phyloP scores from a whole-genome alignment of 2,113 vertebrate species.

The Oenanthe oenanthe region DNA sequence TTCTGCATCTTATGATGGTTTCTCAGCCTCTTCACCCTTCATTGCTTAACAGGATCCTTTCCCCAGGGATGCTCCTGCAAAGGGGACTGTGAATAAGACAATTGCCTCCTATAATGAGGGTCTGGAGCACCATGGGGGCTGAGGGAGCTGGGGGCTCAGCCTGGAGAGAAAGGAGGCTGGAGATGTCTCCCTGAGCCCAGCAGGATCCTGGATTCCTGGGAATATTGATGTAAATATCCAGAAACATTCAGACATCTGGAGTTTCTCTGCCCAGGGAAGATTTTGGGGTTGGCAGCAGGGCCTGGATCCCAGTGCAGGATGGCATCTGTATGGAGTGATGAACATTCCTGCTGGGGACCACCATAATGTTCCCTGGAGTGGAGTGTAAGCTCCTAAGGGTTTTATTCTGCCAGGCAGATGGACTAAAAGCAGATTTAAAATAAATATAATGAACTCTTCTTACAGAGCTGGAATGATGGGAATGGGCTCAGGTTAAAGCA shows the following conservation, averaged over 20 bases:
- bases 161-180: neutral
- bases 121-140: neutral
- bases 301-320: neutral
- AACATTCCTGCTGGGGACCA: neutral
- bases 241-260: neutral
- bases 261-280: neutral
- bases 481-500: neutral
- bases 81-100: neutral
- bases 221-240: neutral
- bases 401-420: neutral
- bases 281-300: neutral
- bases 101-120: neutral
- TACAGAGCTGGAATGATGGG: neutral
- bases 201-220: neutral
- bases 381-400: neutral
- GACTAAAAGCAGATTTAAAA: conserved; percentile 4
- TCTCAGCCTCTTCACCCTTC: neutral
- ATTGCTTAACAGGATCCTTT: neutral
- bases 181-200: neutral
- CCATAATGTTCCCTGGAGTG: fast-evolving
- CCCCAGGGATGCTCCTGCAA: neutral
- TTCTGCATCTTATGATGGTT: neutral
- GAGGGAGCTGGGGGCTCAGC: neutral
- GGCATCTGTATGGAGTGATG: neutral
- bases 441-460: neutral